A percentile compares a stretch with the other conserved stretches of the same genome.
phyloP scores from a whole-genome alignment of 2,113 vertebrate genomes.

The Cricetomys ansorgei region DNA sequence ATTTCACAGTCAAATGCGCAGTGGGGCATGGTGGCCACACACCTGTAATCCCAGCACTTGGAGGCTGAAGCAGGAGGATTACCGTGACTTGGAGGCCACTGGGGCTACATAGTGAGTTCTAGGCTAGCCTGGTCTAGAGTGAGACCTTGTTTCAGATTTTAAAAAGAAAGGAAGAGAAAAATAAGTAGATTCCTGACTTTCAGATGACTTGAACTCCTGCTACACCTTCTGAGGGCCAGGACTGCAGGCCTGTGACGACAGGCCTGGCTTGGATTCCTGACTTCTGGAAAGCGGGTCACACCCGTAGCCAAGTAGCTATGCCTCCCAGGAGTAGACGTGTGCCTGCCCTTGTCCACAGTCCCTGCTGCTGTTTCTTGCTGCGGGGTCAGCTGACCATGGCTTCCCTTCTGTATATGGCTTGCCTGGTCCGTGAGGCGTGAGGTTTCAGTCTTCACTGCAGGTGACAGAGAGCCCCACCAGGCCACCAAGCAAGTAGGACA shows the following conservation, averaged over 20 bases:
- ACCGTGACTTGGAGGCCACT: background rate
- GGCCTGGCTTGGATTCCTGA: background rate
- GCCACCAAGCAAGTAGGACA: rapidly evolving
- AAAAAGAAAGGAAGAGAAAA: background rate
- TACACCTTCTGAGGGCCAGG: background rate
- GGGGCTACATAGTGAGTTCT: background rate
- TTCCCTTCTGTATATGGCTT: background rate
- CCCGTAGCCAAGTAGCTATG: background rate
- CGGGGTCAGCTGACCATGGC: background rate
- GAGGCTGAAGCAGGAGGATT: background rate
- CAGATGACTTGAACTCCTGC: background rate
- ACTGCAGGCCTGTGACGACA: too few relatives aligned
- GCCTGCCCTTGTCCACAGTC: background rate
- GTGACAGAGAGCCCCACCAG: background rate
- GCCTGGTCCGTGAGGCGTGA: background rate
- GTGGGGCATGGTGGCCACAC: background rate
- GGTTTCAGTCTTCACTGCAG: background rate
- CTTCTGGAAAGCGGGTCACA: too few relatives aligned
- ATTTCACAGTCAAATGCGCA: background rate
- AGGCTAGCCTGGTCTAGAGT: background rate
- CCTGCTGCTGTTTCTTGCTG: background rate
- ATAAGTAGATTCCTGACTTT: background rate
- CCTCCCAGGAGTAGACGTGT: rapidly evolving
- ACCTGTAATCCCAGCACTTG: background rate
- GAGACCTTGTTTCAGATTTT: background rate